These are phyloP conservation scores for Parus major DNA, from an alignment of 2,113 vertebrate species.

Conservation along the genomic window DNA sequence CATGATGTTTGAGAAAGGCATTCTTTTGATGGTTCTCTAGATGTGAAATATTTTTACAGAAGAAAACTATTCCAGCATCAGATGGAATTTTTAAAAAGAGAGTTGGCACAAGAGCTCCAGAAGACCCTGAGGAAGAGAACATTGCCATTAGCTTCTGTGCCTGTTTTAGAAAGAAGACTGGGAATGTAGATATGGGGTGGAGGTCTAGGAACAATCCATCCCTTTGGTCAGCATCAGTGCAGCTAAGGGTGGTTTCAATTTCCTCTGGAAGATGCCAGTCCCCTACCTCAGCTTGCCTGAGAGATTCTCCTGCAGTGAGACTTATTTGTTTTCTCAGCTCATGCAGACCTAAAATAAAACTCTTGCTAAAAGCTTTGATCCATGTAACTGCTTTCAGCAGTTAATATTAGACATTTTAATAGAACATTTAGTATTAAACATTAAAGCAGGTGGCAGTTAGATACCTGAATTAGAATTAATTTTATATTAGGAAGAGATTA, in stretches of 20 bases:
- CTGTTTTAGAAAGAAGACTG: neutral
- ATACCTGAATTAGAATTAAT: neutral
- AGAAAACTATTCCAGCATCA: neutral
- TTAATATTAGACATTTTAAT: neutral
- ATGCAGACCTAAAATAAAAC: neutral
- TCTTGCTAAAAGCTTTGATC: neutral
- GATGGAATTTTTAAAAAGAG: neutral
- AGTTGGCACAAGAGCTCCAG: neutral
- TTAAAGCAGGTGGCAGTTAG: neutral
- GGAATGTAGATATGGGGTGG: fast-evolving
- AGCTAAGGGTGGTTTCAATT: neutral
- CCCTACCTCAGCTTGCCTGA: neutral
- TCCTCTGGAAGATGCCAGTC: neutral
- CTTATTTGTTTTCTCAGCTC: neutral
- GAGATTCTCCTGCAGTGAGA: neutral
- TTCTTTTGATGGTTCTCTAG: neutral
- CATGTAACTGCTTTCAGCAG: neutral
- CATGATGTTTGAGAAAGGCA: neutral
- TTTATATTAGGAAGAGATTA: neutral
- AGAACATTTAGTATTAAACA: neutral
- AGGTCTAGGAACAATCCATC: neutral
- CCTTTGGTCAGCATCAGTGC: neutral
- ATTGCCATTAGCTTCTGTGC: neutral
- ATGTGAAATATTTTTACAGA: neutral
- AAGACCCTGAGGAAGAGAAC: neutral